Percentiles rank a stretch among this genome's conserved stretches.
Evolutionary conservation across 2,888 invertebrate species (phyloP).

Genomic region (Danaus chrysippus): DNA sequence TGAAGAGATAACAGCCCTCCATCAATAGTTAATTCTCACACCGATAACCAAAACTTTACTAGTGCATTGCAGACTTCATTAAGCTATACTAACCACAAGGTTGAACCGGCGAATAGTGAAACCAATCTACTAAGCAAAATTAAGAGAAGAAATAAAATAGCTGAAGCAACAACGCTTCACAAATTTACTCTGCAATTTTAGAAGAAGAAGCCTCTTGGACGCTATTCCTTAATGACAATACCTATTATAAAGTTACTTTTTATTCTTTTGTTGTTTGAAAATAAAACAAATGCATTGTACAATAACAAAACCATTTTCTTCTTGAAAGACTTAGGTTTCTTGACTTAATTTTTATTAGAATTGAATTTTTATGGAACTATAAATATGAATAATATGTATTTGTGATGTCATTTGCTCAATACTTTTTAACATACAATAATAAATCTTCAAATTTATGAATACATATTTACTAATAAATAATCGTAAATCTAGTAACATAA

Average conservation of each 20-base stretch:
- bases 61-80: slow-evolving; percentile 28
- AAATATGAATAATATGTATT: too few relatives aligned
- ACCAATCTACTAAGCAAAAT: slow-evolving; percentile 6
- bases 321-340: too few relatives aligned
- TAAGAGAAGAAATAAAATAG: slow-evolving; percentile 6
- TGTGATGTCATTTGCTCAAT: too few relatives aligned
- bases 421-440: too few relatives aligned
- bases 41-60: slow-evolving; percentile 23
- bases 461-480: too few relatives aligned
- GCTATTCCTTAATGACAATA: background rate
- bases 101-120: slow-evolving; percentile 11
- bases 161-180: slow-evolving; percentile 3
- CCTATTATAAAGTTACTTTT: background rate
- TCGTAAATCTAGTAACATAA: too few relatives aligned
- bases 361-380: too few relatives aligned
- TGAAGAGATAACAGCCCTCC: background rate
- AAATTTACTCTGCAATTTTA: slow-evolving; percentile 7
- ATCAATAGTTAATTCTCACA: slow-evolving; percentile 15
- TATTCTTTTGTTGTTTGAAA: too few relatives aligned
- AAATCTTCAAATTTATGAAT: too few relatives aligned
- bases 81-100: slow-evolving; percentile 19
- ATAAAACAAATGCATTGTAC: too few relatives aligned
- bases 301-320: too few relatives aligned
- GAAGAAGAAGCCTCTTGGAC: background rate
- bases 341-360: too few relatives aligned